Evolutionary conservation across 2,113 vertebrate genomes (phyloP).

Genomic region (Oenanthe oenanthe): DNA sequence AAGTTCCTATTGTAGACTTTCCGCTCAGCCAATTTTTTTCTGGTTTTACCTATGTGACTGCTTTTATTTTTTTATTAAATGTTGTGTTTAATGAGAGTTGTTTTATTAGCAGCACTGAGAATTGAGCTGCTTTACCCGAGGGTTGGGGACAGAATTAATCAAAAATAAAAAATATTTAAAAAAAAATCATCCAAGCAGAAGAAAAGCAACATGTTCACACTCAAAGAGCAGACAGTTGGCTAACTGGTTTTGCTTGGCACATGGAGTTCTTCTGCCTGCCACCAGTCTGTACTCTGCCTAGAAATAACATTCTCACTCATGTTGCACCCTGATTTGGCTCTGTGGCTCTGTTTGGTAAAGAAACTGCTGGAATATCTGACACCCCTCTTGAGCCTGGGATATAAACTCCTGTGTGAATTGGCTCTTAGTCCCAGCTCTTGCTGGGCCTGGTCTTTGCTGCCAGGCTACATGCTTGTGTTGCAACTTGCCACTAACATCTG

Average conservation of each 20-base stretch:
- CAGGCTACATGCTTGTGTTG: background rate
- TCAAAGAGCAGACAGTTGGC: background rate
- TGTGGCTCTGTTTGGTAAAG: background rate
- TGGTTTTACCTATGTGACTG: background rate
- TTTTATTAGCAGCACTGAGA: background rate
- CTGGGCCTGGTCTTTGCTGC: background rate
- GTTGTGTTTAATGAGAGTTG: background rate
- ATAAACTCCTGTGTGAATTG: background rate
- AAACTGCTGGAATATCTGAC: background rate
- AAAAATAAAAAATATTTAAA: background rate
- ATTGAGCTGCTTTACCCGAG: background rate
- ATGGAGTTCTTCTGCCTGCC: background rate
- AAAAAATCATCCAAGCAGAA: background rate
- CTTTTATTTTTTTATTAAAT: background rate
- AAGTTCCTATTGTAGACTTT: background rate
- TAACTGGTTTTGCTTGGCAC: slow-evolving; percentile 29
- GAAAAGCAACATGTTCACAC: background rate
- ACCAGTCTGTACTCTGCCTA: background rate
- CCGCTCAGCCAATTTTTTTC: background rate
- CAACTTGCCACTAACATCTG: background rate
- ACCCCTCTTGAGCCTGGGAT: background rate
- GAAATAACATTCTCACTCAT: background rate
- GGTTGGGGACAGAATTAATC: background rate
- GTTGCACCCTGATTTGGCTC: background rate
- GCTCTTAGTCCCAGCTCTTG: background rate